These are phyloP conservation scores for Slavum lentiscoides DNA, from an alignment of 2,888 invertebrate genomes.

Conservation along the genomic window DNA sequence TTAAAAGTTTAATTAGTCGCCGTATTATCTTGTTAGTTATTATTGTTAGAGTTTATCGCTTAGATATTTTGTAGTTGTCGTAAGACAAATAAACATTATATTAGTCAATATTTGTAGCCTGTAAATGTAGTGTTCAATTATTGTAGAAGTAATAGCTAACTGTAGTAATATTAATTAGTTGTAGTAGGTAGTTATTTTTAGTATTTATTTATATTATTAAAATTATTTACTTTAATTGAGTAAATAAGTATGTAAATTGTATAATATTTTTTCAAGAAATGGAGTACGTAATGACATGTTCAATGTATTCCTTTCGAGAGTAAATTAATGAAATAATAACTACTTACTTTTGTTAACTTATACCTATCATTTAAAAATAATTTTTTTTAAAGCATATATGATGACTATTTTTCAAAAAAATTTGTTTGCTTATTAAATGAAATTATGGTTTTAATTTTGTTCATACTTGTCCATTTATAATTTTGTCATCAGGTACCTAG, in stretches of 20 bases:
- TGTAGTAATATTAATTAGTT: neutral
- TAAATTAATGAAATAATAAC: too few relatives aligned
- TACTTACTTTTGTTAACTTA: too few relatives aligned
- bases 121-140: neutral
- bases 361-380: neutral
- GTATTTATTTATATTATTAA: too few relatives aligned
- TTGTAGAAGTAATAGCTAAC: neutral
- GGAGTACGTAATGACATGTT: too few relatives aligned
- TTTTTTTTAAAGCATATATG: neutral
- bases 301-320: too few relatives aligned
- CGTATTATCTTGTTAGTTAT: constrained; percentile 5
- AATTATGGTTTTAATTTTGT: constrained; percentile 8
- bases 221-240: too few relatives aligned
- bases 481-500: constrained; percentile 41
- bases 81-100: neutral
- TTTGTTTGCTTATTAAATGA: neutral
- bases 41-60: neutral
- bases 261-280: too few relatives aligned
- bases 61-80: neutral
- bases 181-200: too few relatives aligned
- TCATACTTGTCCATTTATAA: constrained; percentile 43
- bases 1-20: neutral
- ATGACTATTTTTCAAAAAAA: neutral
- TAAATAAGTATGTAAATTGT: too few relatives aligned
- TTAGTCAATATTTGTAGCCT: neutral